Percentiles rank a stretch among this genome's conserved stretches.
phyloP scores from a whole-genome alignment of 2,888 invertebrate genomes.

The Euproctis similis region DNA sequence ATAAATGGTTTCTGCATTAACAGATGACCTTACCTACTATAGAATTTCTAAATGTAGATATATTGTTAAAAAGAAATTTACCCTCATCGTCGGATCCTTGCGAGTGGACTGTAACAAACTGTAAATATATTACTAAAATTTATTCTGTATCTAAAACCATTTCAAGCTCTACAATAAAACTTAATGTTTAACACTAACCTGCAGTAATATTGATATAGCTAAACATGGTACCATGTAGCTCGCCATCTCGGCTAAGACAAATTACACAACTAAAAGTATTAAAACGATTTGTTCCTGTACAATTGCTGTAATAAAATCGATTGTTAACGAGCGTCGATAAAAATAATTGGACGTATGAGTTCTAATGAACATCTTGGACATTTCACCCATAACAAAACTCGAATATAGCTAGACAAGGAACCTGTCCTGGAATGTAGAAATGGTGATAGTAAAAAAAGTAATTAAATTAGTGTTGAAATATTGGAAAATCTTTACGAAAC shows the following conservation, averaged over 20 bases:
- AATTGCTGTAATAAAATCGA: neutral
- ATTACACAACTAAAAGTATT: slow-evolving; percentile 2
- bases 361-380: no score
- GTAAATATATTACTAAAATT: slow-evolving; percentile 4
- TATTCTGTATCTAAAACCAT: neutral
- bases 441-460: no score
- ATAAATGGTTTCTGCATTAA: no score
- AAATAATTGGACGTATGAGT: slow-evolving; percentile 20
- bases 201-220: slow-evolving; percentile 11
- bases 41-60: neutral
- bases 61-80: slow-evolving; percentile 7
- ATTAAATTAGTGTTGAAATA: no score
- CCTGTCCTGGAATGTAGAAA: no score
- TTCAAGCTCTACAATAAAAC: neutral
- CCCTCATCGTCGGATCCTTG: slow-evolving; percentile 16
- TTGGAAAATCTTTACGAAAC: no score
- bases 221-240: slow-evolving; percentile 9
- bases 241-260: slow-evolving; percentile 14
- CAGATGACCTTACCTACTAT: neutral
- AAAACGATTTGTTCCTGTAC: slow-evolving; percentile 2
- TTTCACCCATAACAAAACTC: no score
- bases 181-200: slow-evolving; percentile 9
- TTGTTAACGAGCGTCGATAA: slow-evolving; percentile 10
- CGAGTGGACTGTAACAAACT: slow-evolving; percentile 14
- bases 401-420: no score